Base-by-base conservation (phyloP, 2,888 invertebrate genomes). In the Phortica magna region DNA sequence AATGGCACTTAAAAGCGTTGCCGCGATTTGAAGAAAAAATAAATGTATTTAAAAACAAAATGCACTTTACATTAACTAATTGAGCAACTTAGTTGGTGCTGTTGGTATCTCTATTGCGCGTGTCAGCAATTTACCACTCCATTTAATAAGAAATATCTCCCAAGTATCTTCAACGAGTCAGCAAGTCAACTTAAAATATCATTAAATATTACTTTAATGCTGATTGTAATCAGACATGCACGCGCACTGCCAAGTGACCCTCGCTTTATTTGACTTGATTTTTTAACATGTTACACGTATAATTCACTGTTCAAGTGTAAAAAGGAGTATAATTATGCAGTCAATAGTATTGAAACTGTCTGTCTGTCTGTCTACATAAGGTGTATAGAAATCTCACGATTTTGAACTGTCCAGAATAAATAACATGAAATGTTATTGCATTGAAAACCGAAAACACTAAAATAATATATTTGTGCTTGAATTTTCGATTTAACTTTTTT, bases 91-190 rank as follows among this genome's bases (percentile, higher is more conserved):
- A 55, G 70, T 71, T 53, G 42, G 14, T 53, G 12, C 31, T 31
- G 53, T 53, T 9, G 68, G 17, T 64, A 22, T 7, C 22, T 14
- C n/a, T n/a, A n/a, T 6, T 4, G 42, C 53, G 76, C 78, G 77
- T 80, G 83, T 80, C 78, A 81, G 72, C 83, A 80, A 79, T 85
- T 84, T 85, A 86, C 76, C 85, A 85, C 85, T 85, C 86, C 81
- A 83, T 85, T 85, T 83, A 77, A 80, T 72, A 12, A 48, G 68
- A 48, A 53, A 72, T 74, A 19, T 55, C 31, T n/a, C 53, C 14
- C 14, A 2, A 12, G 55, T n/a, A 71, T 74, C 76, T 77, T 74
- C 41, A 76, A 39, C 59, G n/a, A 73, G 57, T 22, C 12, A 31
- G 42, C 42, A 64, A 71, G 14, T 55, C 17, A 7, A 53, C 55